Percentiles rank a stretch among this genome's conserved stretches.
Conservation (phyloP, 2,113 vertebrate species). For the Ophthalmolycus amberensis region DNA sequence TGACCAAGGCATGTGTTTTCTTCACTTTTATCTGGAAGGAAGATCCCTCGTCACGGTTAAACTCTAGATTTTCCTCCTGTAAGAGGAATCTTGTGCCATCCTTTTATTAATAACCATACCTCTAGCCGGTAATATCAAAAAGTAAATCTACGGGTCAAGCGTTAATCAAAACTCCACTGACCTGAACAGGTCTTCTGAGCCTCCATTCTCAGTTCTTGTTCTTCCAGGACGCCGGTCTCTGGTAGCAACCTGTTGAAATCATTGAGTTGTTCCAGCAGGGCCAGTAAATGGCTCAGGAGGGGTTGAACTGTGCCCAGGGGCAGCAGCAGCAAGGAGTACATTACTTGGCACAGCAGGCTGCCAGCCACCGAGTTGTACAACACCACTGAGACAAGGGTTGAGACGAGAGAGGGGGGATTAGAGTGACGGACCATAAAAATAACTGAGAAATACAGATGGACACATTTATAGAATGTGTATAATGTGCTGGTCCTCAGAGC, state of each 20-base stretch:
- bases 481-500: not conserved
- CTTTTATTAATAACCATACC: not conserved
- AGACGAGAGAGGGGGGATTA: conserved; percentile 22
- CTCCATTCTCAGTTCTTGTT: conserved; percentile 75
- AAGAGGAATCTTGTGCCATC: not conserved
- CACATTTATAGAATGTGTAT: not conserved
- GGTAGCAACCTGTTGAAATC: conserved; percentile 83
- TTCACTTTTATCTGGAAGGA: conserved; percentile 73
- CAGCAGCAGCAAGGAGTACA: conserved; percentile 86
- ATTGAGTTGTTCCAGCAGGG: conserved; percentile 83
- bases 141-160: not conserved
- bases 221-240: conserved; percentile 78
- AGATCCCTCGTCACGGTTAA: not conserved
- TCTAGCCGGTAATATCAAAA: not conserved
- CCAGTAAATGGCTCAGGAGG: conserved; percentile 82
- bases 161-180: conserved; percentile 23
- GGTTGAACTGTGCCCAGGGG: conserved; percentile 81
- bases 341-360: conserved; percentile 85
- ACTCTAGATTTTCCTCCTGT: not conserved
- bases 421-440: conserved; percentile 8
- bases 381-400: conserved; percentile 73
- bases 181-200: conserved; percentile 68
- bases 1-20: conserved; percentile 40
- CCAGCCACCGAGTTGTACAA: conserved; percentile 85
- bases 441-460: conserved; percentile 1